A percentile compares a stretch with the other conserved stretches of the same genome.
These are phyloP conservation scores for Adelosebastes latens DNA, from an alignment of 2,797 vertebrate genomes.

Conservation along the genomic window DNA sequence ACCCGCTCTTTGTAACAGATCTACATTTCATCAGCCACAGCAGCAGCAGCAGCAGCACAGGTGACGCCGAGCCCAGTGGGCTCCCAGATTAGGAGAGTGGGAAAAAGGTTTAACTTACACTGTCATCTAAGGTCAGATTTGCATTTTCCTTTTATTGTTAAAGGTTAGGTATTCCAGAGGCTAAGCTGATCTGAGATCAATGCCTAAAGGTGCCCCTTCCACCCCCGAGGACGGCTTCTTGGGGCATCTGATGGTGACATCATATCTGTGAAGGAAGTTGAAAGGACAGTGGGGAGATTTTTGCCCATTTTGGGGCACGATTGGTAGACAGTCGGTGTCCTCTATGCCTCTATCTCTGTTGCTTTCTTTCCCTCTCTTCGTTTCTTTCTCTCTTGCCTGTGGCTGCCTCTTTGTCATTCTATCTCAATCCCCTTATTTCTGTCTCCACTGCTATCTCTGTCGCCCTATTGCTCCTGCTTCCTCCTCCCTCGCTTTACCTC, in stretches of 20 bases:
- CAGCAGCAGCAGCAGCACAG: conserved; percentile 48
- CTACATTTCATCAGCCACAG: conserved; percentile 71
- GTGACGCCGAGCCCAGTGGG: conserved; percentile 67
- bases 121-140: conserved; percentile 79
- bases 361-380: conserved; percentile 18
- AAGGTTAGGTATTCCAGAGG: conserved; percentile 75
- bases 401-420: conserved; percentile 61
- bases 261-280: conserved; percentile 42
- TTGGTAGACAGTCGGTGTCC: conserved; percentile 30
- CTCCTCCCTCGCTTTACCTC: conserved; percentile 41
- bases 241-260: conserved; percentile 47
- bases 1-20: conserved; percentile 64
- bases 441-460: conserved; percentile 60
- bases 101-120: conserved; percentile 70
- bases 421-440: conserved; percentile 61
- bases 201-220: conserved; percentile 51
- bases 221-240: conserved; percentile 30
- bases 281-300: conserved; percentile 40
- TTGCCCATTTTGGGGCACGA: conserved; percentile 27
- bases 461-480: conserved; percentile 52
- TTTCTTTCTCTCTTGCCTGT: conserved; percentile 39
- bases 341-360: conserved; percentile 24
- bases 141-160: conserved; percentile 78
- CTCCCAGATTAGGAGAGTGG: conserved; percentile 65
- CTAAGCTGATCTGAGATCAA: conserved; percentile 77